Conservation (phyloP, 2,113 vertebrate species). For the Sylvia atricapilla region DNA sequence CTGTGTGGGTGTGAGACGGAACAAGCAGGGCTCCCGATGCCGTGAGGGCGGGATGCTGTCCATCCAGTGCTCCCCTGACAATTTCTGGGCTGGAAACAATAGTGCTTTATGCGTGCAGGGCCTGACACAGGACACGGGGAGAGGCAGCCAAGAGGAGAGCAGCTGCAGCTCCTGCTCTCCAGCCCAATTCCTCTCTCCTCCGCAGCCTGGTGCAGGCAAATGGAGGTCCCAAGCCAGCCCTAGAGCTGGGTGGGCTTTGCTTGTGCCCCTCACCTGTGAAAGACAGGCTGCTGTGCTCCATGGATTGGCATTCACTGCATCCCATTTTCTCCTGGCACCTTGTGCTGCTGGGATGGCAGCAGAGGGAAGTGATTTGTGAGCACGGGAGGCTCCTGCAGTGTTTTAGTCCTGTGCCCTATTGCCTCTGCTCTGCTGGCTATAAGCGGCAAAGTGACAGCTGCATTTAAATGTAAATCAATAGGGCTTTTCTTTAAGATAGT, state of each 20-base stretch:
- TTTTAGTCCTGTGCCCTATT: neutral
- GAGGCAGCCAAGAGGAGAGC: conserved; percentile 9
- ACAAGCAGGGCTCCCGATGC: rapidly evolving
- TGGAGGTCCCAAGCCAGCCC: rapidly evolving
- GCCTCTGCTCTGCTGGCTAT: neutral
- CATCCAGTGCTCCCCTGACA: neutral
- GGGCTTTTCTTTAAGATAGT: neutral
- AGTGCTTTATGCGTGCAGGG: neutral
- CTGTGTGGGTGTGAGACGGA: neutral
- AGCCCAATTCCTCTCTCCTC: neutral
- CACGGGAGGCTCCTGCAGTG: neutral
- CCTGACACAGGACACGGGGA: neutral
- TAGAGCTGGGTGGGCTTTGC: neutral
- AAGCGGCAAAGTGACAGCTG: neutral
- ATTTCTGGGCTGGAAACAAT: neutral
- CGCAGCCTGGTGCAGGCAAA: neutral
- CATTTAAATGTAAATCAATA: neutral
- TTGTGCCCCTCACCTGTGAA: rapidly evolving
- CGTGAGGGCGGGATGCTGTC: neutral
- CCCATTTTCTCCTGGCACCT: neutral
- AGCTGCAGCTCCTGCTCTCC: neutral
- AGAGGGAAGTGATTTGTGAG: neutral
- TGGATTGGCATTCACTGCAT: rapidly evolving
- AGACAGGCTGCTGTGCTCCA: neutral
- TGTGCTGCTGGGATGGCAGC: rapidly evolving